Conservation (phyloP, 2,888 invertebrate genomes). For the Cordilura impudica region DNA sequence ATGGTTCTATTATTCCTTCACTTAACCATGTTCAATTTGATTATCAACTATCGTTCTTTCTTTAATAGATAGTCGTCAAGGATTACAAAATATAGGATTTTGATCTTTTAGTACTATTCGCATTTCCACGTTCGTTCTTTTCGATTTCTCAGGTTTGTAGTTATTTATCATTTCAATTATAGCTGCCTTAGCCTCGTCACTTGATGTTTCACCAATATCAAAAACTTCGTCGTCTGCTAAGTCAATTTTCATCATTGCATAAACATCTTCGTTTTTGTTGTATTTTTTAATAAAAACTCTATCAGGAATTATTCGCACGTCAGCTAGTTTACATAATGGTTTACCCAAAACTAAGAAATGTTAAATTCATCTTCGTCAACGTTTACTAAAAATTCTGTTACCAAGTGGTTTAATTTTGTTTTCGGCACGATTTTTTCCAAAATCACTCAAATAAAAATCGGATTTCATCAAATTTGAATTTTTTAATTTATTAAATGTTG, state of each 20-base stretch:
- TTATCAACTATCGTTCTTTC: constrained; percentile 37
- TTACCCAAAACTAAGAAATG: constrained; percentile 30
- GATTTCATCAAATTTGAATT: no score
- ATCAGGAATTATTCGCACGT: neutral
- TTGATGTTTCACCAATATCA: neutral
- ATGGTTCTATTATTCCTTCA: constrained; percentile 53
- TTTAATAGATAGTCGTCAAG: constrained; percentile 13
- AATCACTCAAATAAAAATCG: constrained; percentile 50
- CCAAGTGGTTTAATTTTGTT: constrained; percentile 43
- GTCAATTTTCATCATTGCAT: constrained; percentile 35
- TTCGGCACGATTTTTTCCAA: constrained; percentile 8
- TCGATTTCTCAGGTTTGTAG: constrained; percentile 19
- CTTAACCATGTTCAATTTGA: constrained; percentile 33
- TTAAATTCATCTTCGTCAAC: constrained; percentile 20
- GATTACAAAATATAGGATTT: constrained; percentile 28
- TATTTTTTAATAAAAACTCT: constrained; percentile 7
- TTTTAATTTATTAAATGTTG: neutral
- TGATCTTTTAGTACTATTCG: constrained; percentile 33
- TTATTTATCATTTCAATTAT: constrained; percentile 6
- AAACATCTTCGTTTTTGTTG: neutral
- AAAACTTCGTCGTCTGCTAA: neutral
- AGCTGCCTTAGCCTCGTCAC: neutral
- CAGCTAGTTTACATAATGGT: constrained; percentile 4
- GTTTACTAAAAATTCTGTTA: neutral
- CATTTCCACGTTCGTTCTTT: constrained; percentile 34